phyloP scores from a whole-genome alignment of 92 coral and sea anemone species.

The Actinostola sp. region DNA sequence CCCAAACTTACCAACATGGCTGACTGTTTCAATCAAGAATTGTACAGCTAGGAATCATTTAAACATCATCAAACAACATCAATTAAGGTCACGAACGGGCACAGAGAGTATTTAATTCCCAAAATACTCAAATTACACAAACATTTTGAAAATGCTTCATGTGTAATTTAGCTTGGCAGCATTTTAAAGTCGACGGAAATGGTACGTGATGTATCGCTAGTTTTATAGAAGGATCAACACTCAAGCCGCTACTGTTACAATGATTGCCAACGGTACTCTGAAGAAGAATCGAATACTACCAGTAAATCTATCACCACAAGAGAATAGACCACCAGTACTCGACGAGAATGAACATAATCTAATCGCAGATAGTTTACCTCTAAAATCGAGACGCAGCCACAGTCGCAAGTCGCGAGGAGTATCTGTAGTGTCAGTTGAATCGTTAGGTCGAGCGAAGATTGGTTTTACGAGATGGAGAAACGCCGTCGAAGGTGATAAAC shows the following conservation, averaged over 20 bases:
- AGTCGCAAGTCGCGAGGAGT: neutral
- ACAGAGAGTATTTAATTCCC: too few species aligned
- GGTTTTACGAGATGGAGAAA: slow-evolving; percentile 79
- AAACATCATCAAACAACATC: too few species aligned
- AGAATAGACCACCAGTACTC: slow-evolving; percentile 2
- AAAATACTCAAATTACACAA: too few species aligned
- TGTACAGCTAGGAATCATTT: too few species aligned
- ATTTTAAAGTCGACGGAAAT: too few species aligned
- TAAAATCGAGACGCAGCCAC: slow-evolving; percentile 13
- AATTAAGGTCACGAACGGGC: too few species aligned
- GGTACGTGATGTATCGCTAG: too few species aligned
- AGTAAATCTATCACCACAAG: slow-evolving; percentile 1
- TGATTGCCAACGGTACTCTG: slow-evolving; percentile 73
- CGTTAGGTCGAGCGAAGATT: slow-evolving; percentile 40
- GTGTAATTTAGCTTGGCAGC: too few species aligned
- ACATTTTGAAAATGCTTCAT: too few species aligned
- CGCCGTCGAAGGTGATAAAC: slow-evolving; percentile 6
- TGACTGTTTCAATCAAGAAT: too few species aligned
- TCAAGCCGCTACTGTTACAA: too few species aligned
- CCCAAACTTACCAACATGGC: neutral
- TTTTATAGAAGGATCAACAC: too few species aligned
- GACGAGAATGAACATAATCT: slow-evolving; percentile 31
- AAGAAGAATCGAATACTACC: slow-evolving; percentile 75
- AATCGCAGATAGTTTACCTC: neutral
- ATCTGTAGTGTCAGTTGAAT: neutral